Conservation (phyloP, 2,113 vertebrate species). For the Ailurus styani region DNA sequence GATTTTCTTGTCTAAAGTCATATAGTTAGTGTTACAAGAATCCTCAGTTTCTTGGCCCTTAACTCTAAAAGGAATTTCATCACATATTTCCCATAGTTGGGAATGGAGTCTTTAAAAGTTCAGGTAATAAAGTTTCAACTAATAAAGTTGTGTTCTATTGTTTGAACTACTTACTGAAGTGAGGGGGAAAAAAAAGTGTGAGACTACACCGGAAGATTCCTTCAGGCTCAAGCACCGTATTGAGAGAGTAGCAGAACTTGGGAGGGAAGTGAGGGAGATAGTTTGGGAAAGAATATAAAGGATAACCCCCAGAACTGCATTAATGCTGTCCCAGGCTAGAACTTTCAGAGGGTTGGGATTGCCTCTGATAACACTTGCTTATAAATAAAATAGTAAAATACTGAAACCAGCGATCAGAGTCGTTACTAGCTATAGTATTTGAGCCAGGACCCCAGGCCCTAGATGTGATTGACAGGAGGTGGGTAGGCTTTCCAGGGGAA, state of each 20-base stretch:
- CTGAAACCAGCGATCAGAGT: neutral
- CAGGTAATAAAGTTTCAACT: neutral
- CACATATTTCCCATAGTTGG: neutral
- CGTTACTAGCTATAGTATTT: neutral
- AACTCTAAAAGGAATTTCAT: neutral
- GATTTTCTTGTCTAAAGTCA: neutral
- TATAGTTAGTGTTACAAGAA: neutral
- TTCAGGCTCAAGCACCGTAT: rapidly evolving
- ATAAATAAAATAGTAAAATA: neutral
- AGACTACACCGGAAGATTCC: neutral
- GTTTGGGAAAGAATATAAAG: neutral
- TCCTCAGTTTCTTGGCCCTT: neutral
- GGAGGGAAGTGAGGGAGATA: rapidly evolving
- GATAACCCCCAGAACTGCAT: neutral
- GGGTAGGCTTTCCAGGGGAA: neutral
- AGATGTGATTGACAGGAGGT: neutral
- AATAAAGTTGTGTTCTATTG: neutral
- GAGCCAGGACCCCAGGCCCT: neutral
- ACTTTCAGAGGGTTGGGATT: neutral
- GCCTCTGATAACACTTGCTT: neutral
- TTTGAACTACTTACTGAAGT: neutral
- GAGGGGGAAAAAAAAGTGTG: neutral
- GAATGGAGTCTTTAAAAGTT: neutral
- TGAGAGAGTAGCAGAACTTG: neutral
- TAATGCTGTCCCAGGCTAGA: neutral